Evolutionary conservation across 2,113 vertebrate species (phyloP), one percentile per base, ranked within the genome.

Genomic region (Lophura nycthemera): DNA sequence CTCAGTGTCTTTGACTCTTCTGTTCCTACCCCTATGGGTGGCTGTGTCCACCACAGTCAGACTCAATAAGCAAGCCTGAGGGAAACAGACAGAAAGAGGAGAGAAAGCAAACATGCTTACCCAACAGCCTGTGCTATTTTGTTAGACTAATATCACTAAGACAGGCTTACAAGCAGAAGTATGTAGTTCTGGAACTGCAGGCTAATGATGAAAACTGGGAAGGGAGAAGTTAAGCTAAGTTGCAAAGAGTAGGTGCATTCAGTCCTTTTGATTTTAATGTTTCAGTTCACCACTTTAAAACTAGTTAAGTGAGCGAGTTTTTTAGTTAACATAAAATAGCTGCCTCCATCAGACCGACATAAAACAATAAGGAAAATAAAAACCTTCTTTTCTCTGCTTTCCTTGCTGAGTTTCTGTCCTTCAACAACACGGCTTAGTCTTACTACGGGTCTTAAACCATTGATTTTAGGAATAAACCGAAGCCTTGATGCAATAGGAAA

Each of bases 401-500:
- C 38, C 61, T 5, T 88, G 95, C 92, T 97, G 86, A 96, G 87
- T 0, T 95, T 90, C 93, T 64, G 97, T 79, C 96, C 29, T 47
- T 97, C 97, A 7, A 93, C 43, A 19, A 96, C 27, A 73, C 95
- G 86, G 13, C 89, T 89, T 76, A 98, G 83, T 89, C 98, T 98
- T n/a, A 98, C 98, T 71, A 99, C 98, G 1, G 99, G 98, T 47
- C 99, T 98, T 83, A 99, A 97, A 16, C 99, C 98, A 3, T 97
- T 96, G 3, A 32, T 60, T 97, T 99, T 99, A 38, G 99, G 99
- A 92, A 99, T 98, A 93, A 99, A 99, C 22, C 99, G 98, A 32
- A 99, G 98, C 34, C 94, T 98, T 40, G 98, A 98, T 2, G 87
- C 90, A 50, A 98, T 38, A 0, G 96, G 96, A 76, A 90, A 11